A percentile compares a stretch with the other conserved stretches of the same genome.
Evolutionary conservation across 2,888 invertebrate species (phyloP).

Genomic region (Hirtodrosophila alboralis): DNA sequence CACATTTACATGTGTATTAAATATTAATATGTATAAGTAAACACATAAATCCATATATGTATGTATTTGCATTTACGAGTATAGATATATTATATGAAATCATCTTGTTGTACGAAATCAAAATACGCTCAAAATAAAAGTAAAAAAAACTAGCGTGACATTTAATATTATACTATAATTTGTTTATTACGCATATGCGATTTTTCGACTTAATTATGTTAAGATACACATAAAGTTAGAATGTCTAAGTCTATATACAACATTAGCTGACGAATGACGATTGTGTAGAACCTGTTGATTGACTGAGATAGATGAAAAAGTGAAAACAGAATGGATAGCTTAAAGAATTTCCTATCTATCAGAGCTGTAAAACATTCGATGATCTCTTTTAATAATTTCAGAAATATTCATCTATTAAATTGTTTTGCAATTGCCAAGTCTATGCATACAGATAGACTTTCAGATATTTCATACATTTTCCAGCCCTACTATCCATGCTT

Average conservation of each 20-base stretch:
- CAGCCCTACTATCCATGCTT: background rate
- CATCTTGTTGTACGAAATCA: conserved; percentile 59
- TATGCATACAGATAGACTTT: too few relatives aligned
- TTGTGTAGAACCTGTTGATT: conserved; percentile 75
- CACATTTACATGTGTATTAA: conserved; percentile 25
- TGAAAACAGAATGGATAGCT: conserved; percentile 17
- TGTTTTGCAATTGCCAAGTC: too few relatives aligned
- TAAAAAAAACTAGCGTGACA: background rate
- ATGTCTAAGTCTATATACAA: conserved; percentile 72
- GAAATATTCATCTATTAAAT: too few relatives aligned
- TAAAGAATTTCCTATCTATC: background rate
- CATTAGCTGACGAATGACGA: conserved; percentile 69
- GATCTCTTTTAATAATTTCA: too few relatives aligned
- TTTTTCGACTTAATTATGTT: conserved; percentile 64
- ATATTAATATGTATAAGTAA: conserved; percentile 33
- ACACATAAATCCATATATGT: conserved; percentile 27
- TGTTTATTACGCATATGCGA: conserved; percentile 66
- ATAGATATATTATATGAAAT: conserved; percentile 41
- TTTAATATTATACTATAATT: conserved; percentile 57
- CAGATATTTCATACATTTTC: too few relatives aligned
- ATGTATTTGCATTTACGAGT: conserved; percentile 49
- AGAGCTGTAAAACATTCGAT: too few relatives aligned
- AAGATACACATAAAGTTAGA: conserved; percentile 64
- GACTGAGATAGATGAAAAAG: conserved; percentile 54
- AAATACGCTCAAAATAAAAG: conserved; percentile 38